Conservation (phyloP, 2,888 invertebrate genomes). For the Calliopum simillimum region DNA sequence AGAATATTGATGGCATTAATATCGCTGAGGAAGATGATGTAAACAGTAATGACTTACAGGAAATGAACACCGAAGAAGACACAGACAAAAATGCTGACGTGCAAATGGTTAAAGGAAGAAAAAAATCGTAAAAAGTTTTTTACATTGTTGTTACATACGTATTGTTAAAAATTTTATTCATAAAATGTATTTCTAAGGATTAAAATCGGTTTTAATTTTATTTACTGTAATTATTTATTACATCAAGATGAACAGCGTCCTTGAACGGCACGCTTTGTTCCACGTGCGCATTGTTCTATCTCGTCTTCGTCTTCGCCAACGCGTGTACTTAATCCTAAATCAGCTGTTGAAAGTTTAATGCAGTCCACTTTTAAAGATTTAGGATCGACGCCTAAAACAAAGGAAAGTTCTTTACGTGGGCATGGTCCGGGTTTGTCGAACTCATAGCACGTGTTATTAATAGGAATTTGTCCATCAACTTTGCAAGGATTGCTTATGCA, state of each 20-base stretch:
- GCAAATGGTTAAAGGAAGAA: neutral
- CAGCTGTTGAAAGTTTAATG: constrained; percentile 59
- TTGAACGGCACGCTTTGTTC: constrained; percentile 53
- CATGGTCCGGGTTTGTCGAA: constrained; percentile 57
- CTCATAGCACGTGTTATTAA: constrained; percentile 54
- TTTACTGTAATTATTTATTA: neutral
- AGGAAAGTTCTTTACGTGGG: constrained; percentile 62
- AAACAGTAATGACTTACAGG: neutral
- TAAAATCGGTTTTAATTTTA: neutral
- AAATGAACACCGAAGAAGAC: no score
- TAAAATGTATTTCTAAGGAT: neutral
- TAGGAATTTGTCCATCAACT: constrained; percentile 69
- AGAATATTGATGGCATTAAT: constrained; percentile 51
- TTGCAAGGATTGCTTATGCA: constrained; percentile 75
- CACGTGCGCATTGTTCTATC: constrained; percentile 56
- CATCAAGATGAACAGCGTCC: constrained; percentile 51
- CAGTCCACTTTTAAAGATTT: constrained; percentile 73
- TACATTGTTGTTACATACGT: neutral
- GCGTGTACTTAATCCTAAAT: constrained; percentile 46
- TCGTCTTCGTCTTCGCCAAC: constrained; percentile 28
- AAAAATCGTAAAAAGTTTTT: neutral
- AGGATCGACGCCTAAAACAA: constrained; percentile 73
- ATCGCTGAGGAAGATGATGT: constrained; percentile 60
- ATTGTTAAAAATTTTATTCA: neutral
- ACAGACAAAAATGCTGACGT: neutral